These are phyloP conservation scores for Acrobasis consociella DNA, from an alignment of 2,888 invertebrate genomes.

Conservation along the genomic window DNA sequence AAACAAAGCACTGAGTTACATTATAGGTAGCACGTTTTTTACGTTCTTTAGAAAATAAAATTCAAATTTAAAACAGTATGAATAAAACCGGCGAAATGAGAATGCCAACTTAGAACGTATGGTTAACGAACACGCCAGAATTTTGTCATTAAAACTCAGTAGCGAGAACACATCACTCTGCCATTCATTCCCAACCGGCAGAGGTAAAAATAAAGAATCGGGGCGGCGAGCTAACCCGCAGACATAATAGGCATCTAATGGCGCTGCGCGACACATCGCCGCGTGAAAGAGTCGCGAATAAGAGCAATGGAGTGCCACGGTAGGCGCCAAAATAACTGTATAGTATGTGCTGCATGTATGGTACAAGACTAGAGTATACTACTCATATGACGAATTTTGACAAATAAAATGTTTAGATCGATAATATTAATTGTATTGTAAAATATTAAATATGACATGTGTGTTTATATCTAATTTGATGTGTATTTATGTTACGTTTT, in stretches of 20 bases:
- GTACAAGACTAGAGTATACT: too few species aligned
- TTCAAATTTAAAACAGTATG: background rate
- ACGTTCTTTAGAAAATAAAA: background rate
- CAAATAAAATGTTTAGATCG: too few species aligned
- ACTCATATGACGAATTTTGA: too few species aligned
- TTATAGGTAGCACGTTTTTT: background rate
- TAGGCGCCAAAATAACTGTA: conserved; percentile 46
- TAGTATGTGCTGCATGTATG: too few species aligned
- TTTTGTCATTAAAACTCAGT: conserved; percentile 25
- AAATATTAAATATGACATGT: too few species aligned
- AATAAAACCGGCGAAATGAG: background rate
- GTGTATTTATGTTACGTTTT: too few species aligned
- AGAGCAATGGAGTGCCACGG: conserved; percentile 43
- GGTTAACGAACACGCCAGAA: conserved; percentile 31
- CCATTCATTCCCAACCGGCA: conserved; percentile 29
- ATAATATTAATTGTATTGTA: too few species aligned
- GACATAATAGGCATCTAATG: conserved; percentile 77
- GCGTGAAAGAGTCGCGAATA: conserved; percentile 48
- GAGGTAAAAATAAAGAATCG: conserved; percentile 35
- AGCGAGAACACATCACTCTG: conserved; percentile 33
- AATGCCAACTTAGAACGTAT: conserved; percentile 2
- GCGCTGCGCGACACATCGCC: conserved; percentile 62
- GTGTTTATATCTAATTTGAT: too few species aligned
- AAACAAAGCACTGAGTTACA: background rate
- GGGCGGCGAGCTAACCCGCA: conserved; percentile 41